Evolutionary conservation across 2,113 vertebrate species (phyloP).

Genomic region (Mormyrus lacerda): DNA sequence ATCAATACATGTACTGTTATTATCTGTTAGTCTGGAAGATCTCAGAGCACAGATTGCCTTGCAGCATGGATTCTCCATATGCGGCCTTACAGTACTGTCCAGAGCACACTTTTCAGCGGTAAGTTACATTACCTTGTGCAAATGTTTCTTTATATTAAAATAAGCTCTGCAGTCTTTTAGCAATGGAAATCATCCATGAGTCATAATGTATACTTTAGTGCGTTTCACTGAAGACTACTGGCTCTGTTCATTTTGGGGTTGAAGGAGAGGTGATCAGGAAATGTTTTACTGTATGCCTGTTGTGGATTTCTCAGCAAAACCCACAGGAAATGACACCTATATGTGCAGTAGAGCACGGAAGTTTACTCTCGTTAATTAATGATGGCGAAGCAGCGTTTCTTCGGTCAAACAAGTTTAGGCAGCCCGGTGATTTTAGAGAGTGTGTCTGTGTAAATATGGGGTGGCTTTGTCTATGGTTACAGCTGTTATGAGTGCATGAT

Average conservation of each 20-base stretch:
- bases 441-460: constrained; percentile 32
- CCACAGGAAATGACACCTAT: background rate
- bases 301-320: background rate
- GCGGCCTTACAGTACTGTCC: constrained; percentile 78
- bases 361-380: background rate
- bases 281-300: background rate
- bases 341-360: background rate
- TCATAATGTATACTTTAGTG: background rate
- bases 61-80: constrained; percentile 83
- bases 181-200: background rate
- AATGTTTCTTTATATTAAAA: background rate
- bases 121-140: constrained; percentile 56
- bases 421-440: background rate
- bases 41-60: constrained; percentile 49
- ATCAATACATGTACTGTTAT: constrained; percentile 55
- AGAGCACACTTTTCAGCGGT: constrained; percentile 87
- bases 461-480: constrained; percentile 51
- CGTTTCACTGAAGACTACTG: background rate
- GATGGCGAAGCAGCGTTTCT: background rate
- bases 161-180: background rate
- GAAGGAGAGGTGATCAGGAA: background rate
- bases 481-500: constrained; percentile 53
- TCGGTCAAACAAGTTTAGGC: background rate
- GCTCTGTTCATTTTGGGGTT: background rate
- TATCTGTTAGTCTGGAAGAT: constrained; percentile 48